These are phyloP conservation scores for Tineola bisselliella DNA, from an alignment of 2,888 invertebrate genomes.

Conservation along the genomic window DNA sequence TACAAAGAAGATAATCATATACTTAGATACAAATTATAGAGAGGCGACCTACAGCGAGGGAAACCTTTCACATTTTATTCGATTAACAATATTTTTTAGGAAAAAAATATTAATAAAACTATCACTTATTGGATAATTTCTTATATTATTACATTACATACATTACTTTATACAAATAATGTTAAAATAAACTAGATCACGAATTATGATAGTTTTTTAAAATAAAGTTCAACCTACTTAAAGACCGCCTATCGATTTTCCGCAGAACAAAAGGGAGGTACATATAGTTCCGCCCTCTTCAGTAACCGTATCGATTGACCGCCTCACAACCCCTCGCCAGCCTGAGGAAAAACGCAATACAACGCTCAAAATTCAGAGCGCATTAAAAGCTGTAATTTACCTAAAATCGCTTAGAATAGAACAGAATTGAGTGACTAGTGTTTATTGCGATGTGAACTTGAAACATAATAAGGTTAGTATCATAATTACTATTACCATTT, in stretches of 20 bases:
- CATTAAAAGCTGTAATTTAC: not conserved
- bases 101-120: too few species aligned
- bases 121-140: too few species aligned
- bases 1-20: not conserved
- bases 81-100: not conserved
- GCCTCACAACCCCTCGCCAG: not conserved
- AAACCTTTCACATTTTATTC: not conserved
- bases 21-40: not conserved
- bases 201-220: too few species aligned
- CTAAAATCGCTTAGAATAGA: not conserved
- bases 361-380: not conserved
- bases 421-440: not conserved
- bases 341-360: not conserved
- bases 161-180: too few species aligned
- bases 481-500: too few species aligned
- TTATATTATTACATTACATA: too few species aligned
- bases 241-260: constrained; percentile 47
- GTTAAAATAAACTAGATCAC: not conserved
- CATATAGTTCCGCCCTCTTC: constrained; percentile 40
- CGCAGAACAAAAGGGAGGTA: constrained; percentile 39
- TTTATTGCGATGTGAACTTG: not conserved
- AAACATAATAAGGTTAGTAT: too few species aligned
- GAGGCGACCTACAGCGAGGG: not conserved
- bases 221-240: constrained; percentile 40
- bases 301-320: constrained; percentile 42